Percentiles rank a stretch among this genome's conserved stretches.
These are phyloP conservation scores for Lepus europaeus DNA, from an alignment of 2,113 vertebrate species.

Conservation along the genomic window DNA sequence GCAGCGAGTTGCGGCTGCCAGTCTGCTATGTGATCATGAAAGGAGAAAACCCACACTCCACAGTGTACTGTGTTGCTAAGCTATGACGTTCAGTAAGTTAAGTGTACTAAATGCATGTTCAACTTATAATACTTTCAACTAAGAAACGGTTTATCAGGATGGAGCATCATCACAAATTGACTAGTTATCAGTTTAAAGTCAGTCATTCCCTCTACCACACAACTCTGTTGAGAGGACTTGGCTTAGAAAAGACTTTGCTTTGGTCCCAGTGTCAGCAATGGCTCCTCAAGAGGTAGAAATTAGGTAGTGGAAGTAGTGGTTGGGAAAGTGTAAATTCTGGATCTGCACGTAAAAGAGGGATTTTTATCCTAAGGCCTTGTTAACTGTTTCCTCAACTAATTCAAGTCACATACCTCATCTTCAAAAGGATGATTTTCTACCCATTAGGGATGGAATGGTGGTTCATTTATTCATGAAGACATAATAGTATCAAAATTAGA, in stretches of 20 bases:
- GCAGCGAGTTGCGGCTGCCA: not conserved
- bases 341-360: not conserved
- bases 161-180: not conserved
- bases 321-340: not conserved
- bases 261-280: not conserved
- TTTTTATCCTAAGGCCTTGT: not conserved
- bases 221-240: not conserved
- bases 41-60: not conserved
- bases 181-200: too few species aligned
- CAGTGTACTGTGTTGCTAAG: not conserved
- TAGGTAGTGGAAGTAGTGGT: not conserved
- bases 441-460: not conserved
- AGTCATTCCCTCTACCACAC: not conserved
- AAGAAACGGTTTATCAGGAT: not conserved
- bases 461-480: constrained; percentile 38
- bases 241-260: not conserved
- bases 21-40: not conserved
- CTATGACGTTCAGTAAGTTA: not conserved
- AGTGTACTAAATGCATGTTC: not conserved
- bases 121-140: not conserved
- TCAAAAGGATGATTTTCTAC: constrained; percentile 47
- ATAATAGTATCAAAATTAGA: constrained; percentile 39
- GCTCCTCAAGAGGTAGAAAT: not conserved
- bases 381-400: not conserved
- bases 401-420: not conserved